These are phyloP conservation scores for human DNA, from an alignment of 2,113 vertebrate species.

Conservation along the genomic window DNA sequence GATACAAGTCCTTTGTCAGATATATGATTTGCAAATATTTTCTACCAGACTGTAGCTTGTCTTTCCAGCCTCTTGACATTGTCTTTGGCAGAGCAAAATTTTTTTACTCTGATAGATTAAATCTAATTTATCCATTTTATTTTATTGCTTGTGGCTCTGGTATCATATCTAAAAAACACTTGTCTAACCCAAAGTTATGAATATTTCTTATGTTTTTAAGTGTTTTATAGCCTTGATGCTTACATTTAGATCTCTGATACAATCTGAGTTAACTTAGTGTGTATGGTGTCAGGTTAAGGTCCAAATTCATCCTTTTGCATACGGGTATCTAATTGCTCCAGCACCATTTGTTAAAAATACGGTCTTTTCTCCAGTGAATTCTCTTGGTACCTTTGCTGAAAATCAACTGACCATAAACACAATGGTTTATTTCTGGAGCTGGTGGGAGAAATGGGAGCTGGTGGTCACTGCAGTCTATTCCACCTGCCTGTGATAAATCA, in stretches of 20 bases:
- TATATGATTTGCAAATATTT: neutral
- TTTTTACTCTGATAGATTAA: neutral
- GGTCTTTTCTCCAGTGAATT: neutral
- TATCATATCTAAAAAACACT: neutral
- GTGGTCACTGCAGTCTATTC: neutral
- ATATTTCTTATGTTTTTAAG: neutral
- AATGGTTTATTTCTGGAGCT: neutral
- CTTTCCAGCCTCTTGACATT: neutral
- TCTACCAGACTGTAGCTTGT: neutral
- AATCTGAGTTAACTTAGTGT: neutral
- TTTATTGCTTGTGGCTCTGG: neutral
- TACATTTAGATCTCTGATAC: neutral
- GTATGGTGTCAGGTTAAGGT: neutral
- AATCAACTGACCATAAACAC: neutral
- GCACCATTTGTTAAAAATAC: neutral
- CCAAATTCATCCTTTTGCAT: neutral
- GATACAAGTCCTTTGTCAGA: neutral
- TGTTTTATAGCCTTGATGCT: neutral
- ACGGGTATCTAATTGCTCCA: neutral
- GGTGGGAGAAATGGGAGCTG: neutral
- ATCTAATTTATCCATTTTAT: neutral
- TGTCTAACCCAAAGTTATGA: neutral
- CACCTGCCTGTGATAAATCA: neutral
- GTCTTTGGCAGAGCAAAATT: neutral
- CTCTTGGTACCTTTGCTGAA: neutral